Evolutionary conservation across 2,797 vertebrate species (phyloP).

Genomic region (Poeciliopsis gracilis): DNA sequence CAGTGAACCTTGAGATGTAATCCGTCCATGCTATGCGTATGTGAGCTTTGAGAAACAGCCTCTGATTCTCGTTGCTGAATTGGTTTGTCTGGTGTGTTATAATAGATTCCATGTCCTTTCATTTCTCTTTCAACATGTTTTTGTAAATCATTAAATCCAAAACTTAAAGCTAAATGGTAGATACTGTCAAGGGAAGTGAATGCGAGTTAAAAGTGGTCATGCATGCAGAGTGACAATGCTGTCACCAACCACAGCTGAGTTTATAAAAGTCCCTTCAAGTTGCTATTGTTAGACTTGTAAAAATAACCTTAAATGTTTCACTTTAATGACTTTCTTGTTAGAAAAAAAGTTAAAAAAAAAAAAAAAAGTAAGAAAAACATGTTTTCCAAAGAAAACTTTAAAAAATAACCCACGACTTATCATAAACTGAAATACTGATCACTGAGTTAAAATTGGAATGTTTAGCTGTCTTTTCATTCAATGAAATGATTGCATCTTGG

Average conservation of each 20-base stretch:
- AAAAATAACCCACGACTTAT: not conserved
- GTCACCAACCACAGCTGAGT: not conserved
- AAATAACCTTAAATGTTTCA: not conserved
- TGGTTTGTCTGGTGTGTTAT: slow-evolving; percentile 32
- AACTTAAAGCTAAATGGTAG: slow-evolving; percentile 19
- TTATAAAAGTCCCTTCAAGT: not conserved
- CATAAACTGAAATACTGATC: not conserved
- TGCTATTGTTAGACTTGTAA: not conserved
- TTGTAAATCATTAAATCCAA: slow-evolving; percentile 20
- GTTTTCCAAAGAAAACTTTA: not conserved
- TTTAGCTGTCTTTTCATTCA: not conserved
- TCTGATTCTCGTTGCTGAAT: slow-evolving; percentile 42
- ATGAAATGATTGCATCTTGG: not conserved
- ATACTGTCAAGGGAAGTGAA: slow-evolving; percentile 11
- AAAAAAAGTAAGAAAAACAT: not conserved
- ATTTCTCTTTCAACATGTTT: slow-evolving; percentile 14
- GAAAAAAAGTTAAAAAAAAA: too few species aligned
- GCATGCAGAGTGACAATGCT: too few species aligned
- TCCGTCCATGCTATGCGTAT: slow-evolving; percentile 17
- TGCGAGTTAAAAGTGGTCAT: not conserved
- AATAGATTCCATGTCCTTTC: slow-evolving; percentile 24
- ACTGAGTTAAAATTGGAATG: not conserved
- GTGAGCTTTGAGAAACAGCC: slow-evolving; percentile 33
- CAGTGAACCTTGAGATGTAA: slow-evolving; percentile 41
- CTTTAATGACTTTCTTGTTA: too few species aligned